Evolutionary conservation across 2,113 vertebrate genomes (phyloP), one percentile per base, ranked within the genome.

Genomic region (Phyllostomus discolor): DNA sequence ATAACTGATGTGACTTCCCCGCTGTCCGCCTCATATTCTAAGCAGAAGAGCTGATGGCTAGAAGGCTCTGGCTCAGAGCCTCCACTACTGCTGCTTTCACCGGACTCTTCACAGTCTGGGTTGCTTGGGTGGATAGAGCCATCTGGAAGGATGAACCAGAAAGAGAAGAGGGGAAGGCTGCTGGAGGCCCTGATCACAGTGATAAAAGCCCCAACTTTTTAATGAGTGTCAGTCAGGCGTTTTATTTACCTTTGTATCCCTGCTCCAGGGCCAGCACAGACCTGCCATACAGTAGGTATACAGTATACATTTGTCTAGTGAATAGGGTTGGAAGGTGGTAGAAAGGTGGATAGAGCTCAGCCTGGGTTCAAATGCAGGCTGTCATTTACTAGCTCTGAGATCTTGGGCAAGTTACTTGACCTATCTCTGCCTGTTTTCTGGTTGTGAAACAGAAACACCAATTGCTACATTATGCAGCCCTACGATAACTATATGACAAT

Each of bases 1-100:
- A 99, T 98, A 90, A 99, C 98, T 1, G 99, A 99, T 0, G 99
- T 99, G 91, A 99, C 89, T 52, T 97, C 93, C 17, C 99, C 99
- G 33, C 98, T 98, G 96, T 99, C 99, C 0, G 99, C 99, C 97
- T 99, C 99, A 83, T 99, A 99, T 81, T 99, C 99, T 28, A 99
- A 98, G 98, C 99, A 99, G 98, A 99, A 99, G 80, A 99, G 99
- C 96, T 99, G 98, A 4, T 98, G 98, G 82, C 98, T 98, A 1
- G 97, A 97, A 33, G 90, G 95, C 50, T 99, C 99, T 0, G 98
- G 97, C 48, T 99, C 98, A 2, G 99, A 98, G 86, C 99, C 98
- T 1, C 99, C 99, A 86, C 98, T 98, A 75, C 99, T 99, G 96
- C 98, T 99, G 87, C 97, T 97, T 84, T 98, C 98, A 24, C 98